A percentile compares a stretch with the other conserved stretches of the same genome.
These are phyloP conservation scores for Hydrozoanthus tunicans DNA, from an alignment of 64 coral and sea anemone species.

Conservation along the genomic window DNA sequence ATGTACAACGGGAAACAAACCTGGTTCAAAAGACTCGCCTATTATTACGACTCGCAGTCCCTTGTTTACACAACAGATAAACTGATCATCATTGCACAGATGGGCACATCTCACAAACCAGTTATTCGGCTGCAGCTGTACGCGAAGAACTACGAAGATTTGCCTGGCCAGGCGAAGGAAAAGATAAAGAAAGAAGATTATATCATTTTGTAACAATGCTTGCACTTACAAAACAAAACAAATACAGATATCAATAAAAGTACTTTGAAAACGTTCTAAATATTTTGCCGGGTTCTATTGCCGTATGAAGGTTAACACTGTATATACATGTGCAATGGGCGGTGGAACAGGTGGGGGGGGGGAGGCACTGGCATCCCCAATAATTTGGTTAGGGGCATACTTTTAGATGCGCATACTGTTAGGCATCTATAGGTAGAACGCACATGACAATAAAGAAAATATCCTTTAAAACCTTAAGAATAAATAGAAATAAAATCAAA, in stretches of 20 bases:
- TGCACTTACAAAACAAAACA: neutral
- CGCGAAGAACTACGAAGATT: slow-evolving; percentile 5
- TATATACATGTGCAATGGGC: no score
- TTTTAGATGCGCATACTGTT: no score
- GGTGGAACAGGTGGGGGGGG: no score
- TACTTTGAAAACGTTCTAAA: neutral
- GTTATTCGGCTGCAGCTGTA: slow-evolving; percentile 21
- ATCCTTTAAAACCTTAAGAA: no score
- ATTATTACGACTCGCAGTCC: slow-evolving; percentile 23
- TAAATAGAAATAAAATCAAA: no score
- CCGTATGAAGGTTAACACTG: no score
- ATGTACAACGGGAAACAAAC: slow-evolving; percentile 17
- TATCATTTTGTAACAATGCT: neutral
- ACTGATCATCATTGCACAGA: slow-evolving; percentile 1
- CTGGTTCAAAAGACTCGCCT: slow-evolving; percentile 4
- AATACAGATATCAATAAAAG: neutral
- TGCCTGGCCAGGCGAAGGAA: slow-evolving; percentile 25
- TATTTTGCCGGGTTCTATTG: neutral
- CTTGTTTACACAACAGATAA: slow-evolving; percentile 17
- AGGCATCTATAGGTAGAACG: no score
- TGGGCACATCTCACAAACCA: slow-evolving; percentile 22
- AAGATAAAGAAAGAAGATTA: slow-evolving; percentile 32
- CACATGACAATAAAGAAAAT: no score
- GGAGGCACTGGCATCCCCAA: no score
- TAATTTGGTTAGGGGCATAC: no score